Base-by-base conservation (phyloP, 2,797 vertebrate genomes). In the Peromyscus eremicus region DNA sequence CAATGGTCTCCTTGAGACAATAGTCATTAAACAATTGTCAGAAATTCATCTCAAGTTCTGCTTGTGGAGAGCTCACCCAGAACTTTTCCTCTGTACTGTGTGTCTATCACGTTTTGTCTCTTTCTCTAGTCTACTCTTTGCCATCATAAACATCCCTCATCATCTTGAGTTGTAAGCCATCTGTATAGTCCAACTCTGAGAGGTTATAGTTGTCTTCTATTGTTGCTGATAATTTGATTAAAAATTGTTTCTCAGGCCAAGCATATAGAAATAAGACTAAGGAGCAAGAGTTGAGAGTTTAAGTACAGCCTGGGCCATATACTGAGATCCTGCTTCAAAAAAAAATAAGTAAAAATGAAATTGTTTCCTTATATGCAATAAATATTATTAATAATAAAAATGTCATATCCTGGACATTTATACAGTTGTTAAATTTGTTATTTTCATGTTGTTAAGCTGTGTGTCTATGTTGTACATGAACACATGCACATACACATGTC, bases 391-490 rank as follows among this genome's bases (percentile, higher is more conserved):
- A 27, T 55, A 29, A 40, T 43, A 8, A 73, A 84, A 62, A 91
- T 43, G 5, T 16, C 12, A 40, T 73, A 46, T 14, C 19, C 37
- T 82, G 13, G 11, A 1, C 80, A 8, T 87, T 40, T 77, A 70
- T 87, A 19, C 10, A 71, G 43, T 43, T 29, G 16, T 34, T 0
- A 94, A 83, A 55, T 83, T n/a, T 57, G 17, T 12, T 75, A 21
- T 57, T 94, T 29, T 80, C 46, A n/a, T 92, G 62, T 80, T 85
- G 62, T 60, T 25, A 88, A 64, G 71, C 49, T 80, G 19, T 79
- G 8, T 75, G 9, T 70, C 3, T 23, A n/a, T 68, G 13, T 16
- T 68, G 4, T 25, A 6, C 62, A 43, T 81, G 49, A 2, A n/a
- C 5, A 23, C 4, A 55, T 10, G 49, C 40, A 79, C 34, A 81